phyloP scores from a whole-genome alignment of 2,888 invertebrate species.

The Sepioteuthis lessoniana region DNA sequence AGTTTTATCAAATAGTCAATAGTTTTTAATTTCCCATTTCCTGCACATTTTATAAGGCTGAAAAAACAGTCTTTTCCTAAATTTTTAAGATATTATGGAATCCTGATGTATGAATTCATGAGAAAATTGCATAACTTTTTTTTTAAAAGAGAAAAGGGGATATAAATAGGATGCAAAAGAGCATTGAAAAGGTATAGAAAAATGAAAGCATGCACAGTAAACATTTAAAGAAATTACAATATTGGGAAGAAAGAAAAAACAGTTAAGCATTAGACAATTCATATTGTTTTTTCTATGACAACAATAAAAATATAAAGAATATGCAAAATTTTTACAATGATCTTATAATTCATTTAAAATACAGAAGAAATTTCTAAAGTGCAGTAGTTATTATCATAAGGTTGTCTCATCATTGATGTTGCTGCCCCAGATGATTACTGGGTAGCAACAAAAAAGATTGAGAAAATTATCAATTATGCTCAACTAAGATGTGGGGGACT shows the following conservation, averaged over 20 bases:
- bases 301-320: neutral
- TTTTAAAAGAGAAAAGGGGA: neutral
- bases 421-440: too few species aligned
- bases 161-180: neutral
- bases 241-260: neutral
- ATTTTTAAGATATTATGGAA: neutral
- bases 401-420: too few species aligned
- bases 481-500: too few species aligned
- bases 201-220: neutral
- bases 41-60: too few species aligned
- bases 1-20: too few species aligned
- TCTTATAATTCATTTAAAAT: neutral
- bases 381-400: neutral
- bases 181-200: neutral
- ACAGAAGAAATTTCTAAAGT: neutral
- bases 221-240: neutral
- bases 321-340: neutral
- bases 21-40: too few species aligned
- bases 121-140: neutral
- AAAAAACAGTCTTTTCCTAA: neutral
- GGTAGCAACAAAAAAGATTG: too few species aligned
- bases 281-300: neutral
- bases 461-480: too few species aligned
- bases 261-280: neutral
- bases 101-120: neutral